phyloP scores from a whole-genome alignment of 2,113 vertebrate species.

The Baryphthengus martii region DNA sequence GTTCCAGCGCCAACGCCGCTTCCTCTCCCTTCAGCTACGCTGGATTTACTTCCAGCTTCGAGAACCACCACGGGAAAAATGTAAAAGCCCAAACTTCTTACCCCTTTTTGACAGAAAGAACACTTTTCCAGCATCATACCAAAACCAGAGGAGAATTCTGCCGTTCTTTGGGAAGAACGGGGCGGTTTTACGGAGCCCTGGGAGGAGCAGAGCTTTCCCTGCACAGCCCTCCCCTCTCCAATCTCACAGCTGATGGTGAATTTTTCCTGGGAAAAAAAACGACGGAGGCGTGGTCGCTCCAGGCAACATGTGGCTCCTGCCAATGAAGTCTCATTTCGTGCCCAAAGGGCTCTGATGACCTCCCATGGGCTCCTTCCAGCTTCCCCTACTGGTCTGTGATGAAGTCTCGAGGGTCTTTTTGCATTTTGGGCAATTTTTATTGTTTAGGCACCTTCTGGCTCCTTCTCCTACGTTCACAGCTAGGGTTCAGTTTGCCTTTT shows the following conservation, averaged over 20 bases:
- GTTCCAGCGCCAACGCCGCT: accelerated
- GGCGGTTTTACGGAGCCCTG: neutral
- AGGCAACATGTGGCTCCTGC: neutral
- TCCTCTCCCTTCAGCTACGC: neutral
- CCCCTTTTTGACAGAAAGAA: neutral
- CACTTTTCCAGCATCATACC: neutral
- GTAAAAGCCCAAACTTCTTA: neutral
- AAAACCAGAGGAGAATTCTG: neutral
- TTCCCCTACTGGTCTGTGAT: neutral
- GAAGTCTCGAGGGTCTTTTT: neutral
- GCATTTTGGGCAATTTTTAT: neutral
- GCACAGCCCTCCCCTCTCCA: neutral
- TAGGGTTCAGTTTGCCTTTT: neutral
- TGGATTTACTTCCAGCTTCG: neutral
- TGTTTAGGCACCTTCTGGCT: neutral
- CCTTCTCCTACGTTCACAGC: neutral
- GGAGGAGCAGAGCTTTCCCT: neutral
- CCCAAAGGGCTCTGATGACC: neutral
- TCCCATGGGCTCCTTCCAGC: neutral
- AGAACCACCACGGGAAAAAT: accelerated
- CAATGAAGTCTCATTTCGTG: neutral
- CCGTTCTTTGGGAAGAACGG: neutral
- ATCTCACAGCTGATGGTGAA: neutral
- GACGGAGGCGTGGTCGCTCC: neutral
- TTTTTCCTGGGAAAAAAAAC: neutral